Base-by-base conservation (phyloP, 2,888 invertebrate genomes). In the Phyllotreta cruciferae region DNA sequence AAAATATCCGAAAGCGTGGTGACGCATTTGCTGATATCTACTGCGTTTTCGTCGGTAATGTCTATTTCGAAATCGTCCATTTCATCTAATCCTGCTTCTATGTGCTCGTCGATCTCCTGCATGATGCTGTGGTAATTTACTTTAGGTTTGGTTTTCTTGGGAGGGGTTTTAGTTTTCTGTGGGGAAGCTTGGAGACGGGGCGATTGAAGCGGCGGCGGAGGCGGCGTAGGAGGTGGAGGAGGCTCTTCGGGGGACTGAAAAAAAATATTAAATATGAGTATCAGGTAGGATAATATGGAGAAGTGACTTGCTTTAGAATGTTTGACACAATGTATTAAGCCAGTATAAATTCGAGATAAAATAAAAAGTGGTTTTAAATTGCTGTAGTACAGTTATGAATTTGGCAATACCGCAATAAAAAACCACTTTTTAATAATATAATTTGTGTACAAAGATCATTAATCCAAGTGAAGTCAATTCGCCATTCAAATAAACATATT, bases 81-180 rank as follows among this genome's bases (percentile, higher is more conserved):
- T 42, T 68, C 73, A 14, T 72, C 69, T 10, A 72, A 56, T 6
- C 69, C 71, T 4, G 69, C 69, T 39, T 74, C 74, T 1, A 84
- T 70, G 78, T 83, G 81, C 1, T 83, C 82, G 36, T 83, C 83
- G 35, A 84, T 81, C 55, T 77, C 81, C 14, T 76, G 80, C 0
- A 79, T 81, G n/a, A 83, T 78, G 36, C 79, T 63, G 24, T 68
- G 57, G 64, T 75, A 75, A 64, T 75, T 75, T 6, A 72, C 60
- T 56, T 70, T 70, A 9, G 79, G 61, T 80, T 78, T 70, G 71
- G 80, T 63, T 66, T 78, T 79, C 70, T 80, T 81, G 37, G 10
- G 50, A 11, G 64, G 54, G n/a, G 56, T 37, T 49, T 56, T 63
- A 10, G 58, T 44, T 53, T 62, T 60, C n/a, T 10, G 10, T n/a